phyloP scores from a whole-genome alignment of 2,113 vertebrate species.

The Albula glossodonta region DNA sequence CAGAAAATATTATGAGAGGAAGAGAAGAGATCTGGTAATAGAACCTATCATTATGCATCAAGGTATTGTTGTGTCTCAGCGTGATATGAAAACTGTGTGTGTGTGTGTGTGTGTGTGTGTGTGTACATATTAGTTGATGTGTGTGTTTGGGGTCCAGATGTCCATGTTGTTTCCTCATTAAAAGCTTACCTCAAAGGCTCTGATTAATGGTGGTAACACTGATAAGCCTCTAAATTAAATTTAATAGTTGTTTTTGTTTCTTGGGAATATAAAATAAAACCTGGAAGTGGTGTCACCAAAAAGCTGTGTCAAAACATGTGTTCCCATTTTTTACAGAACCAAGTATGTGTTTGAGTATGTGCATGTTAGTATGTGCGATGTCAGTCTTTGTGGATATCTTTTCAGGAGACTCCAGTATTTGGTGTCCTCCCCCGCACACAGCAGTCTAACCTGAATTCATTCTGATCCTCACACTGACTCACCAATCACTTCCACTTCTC shows the following conservation, averaged over 20 bases:
- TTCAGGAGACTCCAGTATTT: background rate
- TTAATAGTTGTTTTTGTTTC: background rate
- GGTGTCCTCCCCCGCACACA: background rate
- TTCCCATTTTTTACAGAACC: background rate
- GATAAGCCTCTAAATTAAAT: background rate
- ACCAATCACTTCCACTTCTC: constrained; percentile 41
- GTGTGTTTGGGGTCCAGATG: constrained; percentile 17
- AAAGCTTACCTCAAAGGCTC: background rate
- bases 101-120: constrained; percentile 24
- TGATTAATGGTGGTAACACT: background rate
- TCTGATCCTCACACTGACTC: constrained; percentile 32
- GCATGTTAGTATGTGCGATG: background rate
- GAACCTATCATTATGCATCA: background rate
- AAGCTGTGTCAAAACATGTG: background rate
- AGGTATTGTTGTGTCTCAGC: background rate
- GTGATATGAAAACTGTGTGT: background rate
- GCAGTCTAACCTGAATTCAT: constrained; percentile 11
- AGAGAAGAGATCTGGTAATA: background rate
- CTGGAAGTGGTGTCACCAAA: background rate
- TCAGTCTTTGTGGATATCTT: background rate
- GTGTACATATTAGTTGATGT: constrained; percentile 13
- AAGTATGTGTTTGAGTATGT: background rate
- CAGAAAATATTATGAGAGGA: background rate
- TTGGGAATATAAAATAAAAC: background rate
- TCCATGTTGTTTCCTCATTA: constrained; percentile 31